A percentile compares a stretch with the other conserved stretches of the same genome.
Conservation (phyloP, 1,140 invertebrate genomes). For the Metaphire vulgaris region DNA sequence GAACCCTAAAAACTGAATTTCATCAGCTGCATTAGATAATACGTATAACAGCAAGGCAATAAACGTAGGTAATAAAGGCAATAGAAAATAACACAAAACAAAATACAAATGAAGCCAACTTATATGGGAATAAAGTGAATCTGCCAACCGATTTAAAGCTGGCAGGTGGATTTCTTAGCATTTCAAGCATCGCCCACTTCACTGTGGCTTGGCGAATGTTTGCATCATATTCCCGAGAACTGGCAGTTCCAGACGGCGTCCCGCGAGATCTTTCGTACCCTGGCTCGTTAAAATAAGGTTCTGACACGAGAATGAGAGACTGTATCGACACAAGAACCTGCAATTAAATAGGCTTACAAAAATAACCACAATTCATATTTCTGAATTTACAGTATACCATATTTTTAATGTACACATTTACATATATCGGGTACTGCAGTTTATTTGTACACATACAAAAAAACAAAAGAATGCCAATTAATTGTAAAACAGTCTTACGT, state of each 20-base stretch:
- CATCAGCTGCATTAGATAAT: too few species aligned
- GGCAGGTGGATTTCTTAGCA: slow-evolving; percentile 79
- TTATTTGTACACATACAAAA: too few species aligned
- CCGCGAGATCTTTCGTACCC: slow-evolving; percentile 88
- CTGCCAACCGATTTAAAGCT: slow-evolving; percentile 77
- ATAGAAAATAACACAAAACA: background rate
- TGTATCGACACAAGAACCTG: slow-evolving; percentile 92
- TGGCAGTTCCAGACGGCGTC: slow-evolving; percentile 76
- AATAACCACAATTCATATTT: too few species aligned
- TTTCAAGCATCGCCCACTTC: slow-evolving; percentile 92
- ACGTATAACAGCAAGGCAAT: too few species aligned
- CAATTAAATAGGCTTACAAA: slow-evolving; percentile 27
- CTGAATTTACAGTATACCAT: too few species aligned
- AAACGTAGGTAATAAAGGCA: too few species aligned
- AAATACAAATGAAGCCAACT: background rate
- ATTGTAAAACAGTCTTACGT: too few species aligned
- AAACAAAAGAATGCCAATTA: too few species aligned
- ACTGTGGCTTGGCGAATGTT: slow-evolving; percentile 92
- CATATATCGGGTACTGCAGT: too few species aligned
- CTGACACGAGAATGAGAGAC: slow-evolving; percentile 85
- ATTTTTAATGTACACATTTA: too few species aligned
- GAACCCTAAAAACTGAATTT: too few species aligned
- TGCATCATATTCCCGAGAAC: slow-evolving; percentile 81
- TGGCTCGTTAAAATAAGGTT: slow-evolving; percentile 97
- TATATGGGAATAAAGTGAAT: background rate